phyloP scores from a whole-genome alignment of 2,113 vertebrate species.

The Thryonomys swinderianus region DNA sequence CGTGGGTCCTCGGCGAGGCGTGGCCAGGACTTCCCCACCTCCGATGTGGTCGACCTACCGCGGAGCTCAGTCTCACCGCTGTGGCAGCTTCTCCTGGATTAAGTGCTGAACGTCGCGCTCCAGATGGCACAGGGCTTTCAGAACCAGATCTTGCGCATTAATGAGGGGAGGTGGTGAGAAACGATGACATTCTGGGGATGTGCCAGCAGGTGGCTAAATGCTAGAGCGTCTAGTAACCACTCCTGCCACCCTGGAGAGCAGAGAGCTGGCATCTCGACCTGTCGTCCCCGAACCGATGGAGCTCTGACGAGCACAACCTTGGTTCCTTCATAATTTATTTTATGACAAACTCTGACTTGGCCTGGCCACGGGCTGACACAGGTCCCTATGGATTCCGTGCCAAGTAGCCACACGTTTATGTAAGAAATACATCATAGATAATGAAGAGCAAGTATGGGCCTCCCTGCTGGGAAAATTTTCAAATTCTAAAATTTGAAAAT shows the following conservation, averaged over 20 bases:
- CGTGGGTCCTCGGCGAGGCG: rapidly evolving
- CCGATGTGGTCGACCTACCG: neutral
- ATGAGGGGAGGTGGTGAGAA: neutral
- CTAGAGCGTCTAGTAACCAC: rapidly evolving
- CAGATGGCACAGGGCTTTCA: neutral
- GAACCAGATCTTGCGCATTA: neutral
- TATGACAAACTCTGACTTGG: neutral
- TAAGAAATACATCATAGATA: neutral
- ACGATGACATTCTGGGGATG: neutral
- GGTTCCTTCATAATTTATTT: neutral
- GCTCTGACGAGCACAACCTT: neutral
- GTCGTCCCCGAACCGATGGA: neutral
- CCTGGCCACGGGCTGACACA: rapidly evolving
- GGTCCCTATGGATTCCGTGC: neutral
- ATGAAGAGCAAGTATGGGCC: neutral
- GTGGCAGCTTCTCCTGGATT: neutral
- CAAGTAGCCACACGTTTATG: neutral
- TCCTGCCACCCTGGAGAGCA: rapidly evolving
- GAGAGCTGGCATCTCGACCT: neutral
- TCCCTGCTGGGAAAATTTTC: neutral
- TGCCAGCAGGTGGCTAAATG: neutral
- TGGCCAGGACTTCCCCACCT: neutral
- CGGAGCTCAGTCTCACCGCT: neutral
- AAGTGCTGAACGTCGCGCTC: neutral
- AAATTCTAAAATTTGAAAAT: neutral